Evolutionary conservation across 1,140 invertebrate genomes (phyloP).

Genomic region (Drosophila gunungcola): DNA sequence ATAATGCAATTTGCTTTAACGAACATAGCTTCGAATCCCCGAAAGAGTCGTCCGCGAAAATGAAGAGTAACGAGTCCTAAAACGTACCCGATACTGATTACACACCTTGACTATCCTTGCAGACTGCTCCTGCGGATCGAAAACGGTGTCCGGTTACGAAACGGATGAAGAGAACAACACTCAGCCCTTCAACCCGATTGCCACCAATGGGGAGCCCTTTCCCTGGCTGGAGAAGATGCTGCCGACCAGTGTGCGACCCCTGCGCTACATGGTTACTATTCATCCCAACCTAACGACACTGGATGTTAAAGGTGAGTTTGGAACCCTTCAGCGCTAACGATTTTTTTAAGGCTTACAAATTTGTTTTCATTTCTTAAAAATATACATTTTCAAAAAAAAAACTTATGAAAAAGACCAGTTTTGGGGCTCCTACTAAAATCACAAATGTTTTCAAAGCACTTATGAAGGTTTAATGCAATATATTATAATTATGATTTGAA

Average conservation of each 20-base stretch:
- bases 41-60: constrained; percentile 28
- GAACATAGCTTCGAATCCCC: constrained; percentile 65
- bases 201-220: constrained; percentile 92
- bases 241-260: constrained; percentile 91
- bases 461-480: too few relatives aligned
- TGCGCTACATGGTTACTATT: constrained; percentile 94
- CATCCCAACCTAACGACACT: constrained; percentile 97
- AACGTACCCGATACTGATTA: constrained; percentile 23
- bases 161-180: constrained; percentile 88
- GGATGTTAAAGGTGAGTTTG: constrained; percentile 90
- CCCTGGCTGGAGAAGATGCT: constrained; percentile 95
- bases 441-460: too few relatives aligned
- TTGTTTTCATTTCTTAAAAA: too few relatives aligned
- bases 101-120: constrained; percentile 58
- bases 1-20: constrained; percentile 73
- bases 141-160: constrained; percentile 88
- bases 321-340: too few relatives aligned
- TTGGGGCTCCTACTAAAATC: too few relatives aligned
- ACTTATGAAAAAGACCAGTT: too few relatives aligned
- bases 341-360: too few relatives aligned
- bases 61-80: constrained; percentile 17
- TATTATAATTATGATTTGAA: too few relatives aligned
- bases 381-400: too few relatives aligned
- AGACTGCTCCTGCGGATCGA: constrained; percentile 90
- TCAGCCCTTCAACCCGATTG: constrained; percentile 87